These are phyloP conservation scores for Mormyrus hasselquistii DNA, from an alignment of 2,797 vertebrate genomes.

Conservation along the genomic window DNA sequence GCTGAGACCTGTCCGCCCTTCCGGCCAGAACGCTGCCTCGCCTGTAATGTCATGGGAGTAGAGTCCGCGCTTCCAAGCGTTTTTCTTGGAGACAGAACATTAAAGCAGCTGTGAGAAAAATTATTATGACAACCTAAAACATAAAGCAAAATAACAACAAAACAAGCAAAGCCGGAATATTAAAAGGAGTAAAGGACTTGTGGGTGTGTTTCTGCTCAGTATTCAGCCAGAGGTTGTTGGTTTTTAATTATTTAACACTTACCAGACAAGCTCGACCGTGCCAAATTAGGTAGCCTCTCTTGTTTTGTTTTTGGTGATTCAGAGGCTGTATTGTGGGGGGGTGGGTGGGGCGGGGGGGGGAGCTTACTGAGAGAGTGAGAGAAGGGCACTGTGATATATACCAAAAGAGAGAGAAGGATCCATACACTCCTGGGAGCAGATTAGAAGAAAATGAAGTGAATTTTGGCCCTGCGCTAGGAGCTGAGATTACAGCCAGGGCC, in stretches of 20 bases:
- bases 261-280: background rate
- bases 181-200: background rate
- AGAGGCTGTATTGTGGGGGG: background rate
- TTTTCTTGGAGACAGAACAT: background rate
- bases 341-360: background rate
- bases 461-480: background rate
- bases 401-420: background rate
- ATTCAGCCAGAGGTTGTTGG: background rate
- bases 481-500: background rate
- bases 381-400: background rate
- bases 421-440: background rate
- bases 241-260: conserved; percentile 4
- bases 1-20: background rate
- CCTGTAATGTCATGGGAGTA: background rate
- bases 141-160: background rate
- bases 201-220: background rate
- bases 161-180: background rate
- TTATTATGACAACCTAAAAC: background rate
- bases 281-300: background rate
- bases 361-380: background rate
- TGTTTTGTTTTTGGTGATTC: background rate
- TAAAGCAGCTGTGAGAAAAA: background rate
- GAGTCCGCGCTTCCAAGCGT: background rate
- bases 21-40: background rate
- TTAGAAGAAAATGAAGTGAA: conserved; percentile 1